Evolutionary conservation across 2,113 vertebrate genomes (phyloP).

Genomic region (Neolamprologus variostigma): DNA sequence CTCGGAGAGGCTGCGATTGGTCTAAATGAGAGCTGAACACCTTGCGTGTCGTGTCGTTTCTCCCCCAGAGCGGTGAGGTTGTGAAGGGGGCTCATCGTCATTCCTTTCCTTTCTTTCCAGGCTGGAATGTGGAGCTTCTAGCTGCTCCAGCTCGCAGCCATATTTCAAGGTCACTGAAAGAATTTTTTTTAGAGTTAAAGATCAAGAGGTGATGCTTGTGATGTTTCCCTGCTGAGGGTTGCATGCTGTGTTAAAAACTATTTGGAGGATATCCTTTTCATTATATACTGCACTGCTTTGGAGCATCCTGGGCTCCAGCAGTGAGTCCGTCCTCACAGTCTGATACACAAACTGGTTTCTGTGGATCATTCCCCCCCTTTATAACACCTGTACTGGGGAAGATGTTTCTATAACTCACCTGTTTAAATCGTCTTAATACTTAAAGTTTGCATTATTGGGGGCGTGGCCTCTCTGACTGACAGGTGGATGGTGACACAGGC

Average conservation of each 20-base stretch:
- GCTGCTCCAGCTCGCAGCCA: background rate
- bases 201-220: background rate
- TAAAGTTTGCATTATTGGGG: background rate
- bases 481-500: background rate
- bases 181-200: background rate
- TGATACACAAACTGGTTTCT: background rate
- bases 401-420: background rate
- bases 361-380: accelerated
- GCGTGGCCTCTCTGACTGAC: background rate
- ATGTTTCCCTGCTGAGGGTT: background rate
- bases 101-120: background rate
- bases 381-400: accelerated
- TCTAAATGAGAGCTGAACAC: background rate
- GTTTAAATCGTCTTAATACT: background rate
- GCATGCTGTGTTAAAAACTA: background rate
- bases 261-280: background rate
- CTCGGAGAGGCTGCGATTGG: background rate
- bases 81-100: background rate
- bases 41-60: background rate
- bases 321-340: accelerated
- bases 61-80: background rate
- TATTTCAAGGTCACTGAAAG: background rate
- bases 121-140: background rate
- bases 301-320: accelerated
- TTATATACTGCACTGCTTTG: background rate